Percentiles rank a stretch among this genome's conserved stretches.
Evolutionary conservation across 2,113 vertebrate species (phyloP).

Genomic region (Enhydra lutris): DNA sequence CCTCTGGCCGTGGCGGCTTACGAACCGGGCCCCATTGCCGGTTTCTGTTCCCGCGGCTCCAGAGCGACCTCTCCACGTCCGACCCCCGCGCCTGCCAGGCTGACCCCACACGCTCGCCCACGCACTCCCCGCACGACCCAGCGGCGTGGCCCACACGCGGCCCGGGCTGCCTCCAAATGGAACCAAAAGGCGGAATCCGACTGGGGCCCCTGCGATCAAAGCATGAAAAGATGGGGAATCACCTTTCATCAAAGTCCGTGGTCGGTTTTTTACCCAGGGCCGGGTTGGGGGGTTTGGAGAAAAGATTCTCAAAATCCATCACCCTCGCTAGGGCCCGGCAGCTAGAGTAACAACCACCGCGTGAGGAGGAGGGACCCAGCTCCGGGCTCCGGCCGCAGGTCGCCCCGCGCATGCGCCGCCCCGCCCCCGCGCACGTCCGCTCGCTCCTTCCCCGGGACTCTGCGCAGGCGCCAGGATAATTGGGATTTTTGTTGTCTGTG

Average conservation of each 20-base stretch:
- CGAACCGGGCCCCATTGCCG: fast-evolving
- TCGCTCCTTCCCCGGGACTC: fast-evolving
- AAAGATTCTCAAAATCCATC: conserved; percentile 99
- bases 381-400: fast-evolving
- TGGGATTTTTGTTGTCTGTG: fast-evolving
- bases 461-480: not conserved
- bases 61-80: fast-evolving
- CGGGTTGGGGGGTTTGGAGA: conserved; percentile 97
- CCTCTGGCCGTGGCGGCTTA: not conserved
- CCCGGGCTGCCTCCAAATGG: not conserved
- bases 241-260: conserved; percentile 30
- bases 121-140: not conserved
- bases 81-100: too few relatives aligned
- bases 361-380: fast-evolving
- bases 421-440: not conserved
- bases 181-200: not conserved
- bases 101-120: not conserved
- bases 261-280: conserved; percentile 92
- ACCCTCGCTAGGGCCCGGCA: fast-evolving
- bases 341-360: fast-evolving
- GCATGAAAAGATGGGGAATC: not conserved
- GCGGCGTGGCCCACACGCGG: too few relatives aligned
- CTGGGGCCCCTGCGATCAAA: not conserved
- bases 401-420: not conserved
- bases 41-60: fast-evolving